Evolutionary conservation across 2,113 vertebrate genomes (phyloP).

Genomic region (Onychostoma macrolepis): DNA sequence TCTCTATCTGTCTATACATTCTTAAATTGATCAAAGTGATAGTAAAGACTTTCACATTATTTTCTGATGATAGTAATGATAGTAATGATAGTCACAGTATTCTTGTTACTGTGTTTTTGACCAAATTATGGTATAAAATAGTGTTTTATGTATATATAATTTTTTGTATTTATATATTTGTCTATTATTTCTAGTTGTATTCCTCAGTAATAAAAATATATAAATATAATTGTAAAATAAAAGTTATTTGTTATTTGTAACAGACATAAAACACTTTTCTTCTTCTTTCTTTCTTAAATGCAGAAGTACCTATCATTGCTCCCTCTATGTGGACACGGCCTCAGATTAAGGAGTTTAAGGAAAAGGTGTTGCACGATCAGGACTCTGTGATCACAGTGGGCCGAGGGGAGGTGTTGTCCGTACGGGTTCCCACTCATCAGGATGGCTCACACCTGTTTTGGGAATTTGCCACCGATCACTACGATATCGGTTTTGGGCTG

Average conservation of each 20-base stretch:
- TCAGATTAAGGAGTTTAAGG: slow-evolving; percentile 97
- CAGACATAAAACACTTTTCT: background rate
- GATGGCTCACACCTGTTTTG: slow-evolving; percentile 96
- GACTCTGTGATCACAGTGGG: slow-evolving; percentile 97
- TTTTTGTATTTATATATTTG: no score
- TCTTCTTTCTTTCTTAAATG: background rate
- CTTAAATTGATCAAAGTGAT: no score
- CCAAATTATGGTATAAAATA: background rate
- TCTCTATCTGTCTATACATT: no score
- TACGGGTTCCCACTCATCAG: slow-evolving; percentile 95
- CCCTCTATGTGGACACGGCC: slow-evolving; percentile 98
- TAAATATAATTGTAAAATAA: background rate
- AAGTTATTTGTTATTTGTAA: no score
- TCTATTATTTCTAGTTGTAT: background rate
- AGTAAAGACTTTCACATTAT: no score
- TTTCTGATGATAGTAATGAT: no score
- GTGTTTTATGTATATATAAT: background rate
- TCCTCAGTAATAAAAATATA: background rate
- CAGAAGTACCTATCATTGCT: slow-evolving; percentile 71
- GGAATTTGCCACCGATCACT: slow-evolving; percentile 99
- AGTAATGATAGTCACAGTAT: no score
- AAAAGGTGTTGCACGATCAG: slow-evolving; percentile 93
- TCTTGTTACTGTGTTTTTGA: no score
- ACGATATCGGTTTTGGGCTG: slow-evolving; percentile 98
- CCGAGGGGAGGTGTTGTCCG: slow-evolving; percentile 95